These are phyloP conservation scores for Drosophila quadrilineata DNA, from an alignment of 1,140 invertebrate species.

Conservation along the genomic window DNA sequence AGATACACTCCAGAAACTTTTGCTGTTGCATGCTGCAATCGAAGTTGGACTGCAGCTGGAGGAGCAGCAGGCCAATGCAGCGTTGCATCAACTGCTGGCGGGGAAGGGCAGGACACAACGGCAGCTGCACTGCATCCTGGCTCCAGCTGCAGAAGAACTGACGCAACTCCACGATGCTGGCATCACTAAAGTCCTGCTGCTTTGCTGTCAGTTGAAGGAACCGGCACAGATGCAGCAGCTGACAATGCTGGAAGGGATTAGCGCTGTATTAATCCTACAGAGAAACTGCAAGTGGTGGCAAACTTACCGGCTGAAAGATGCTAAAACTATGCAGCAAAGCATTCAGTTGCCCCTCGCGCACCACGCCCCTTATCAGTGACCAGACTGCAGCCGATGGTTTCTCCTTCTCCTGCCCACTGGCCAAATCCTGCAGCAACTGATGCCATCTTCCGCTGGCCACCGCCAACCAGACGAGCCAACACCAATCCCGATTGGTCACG, in stretches of 20 bases:
- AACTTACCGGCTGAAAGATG: conserved; percentile 83
- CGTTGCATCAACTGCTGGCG: conserved; percentile 62
- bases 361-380: conserved; percentile 74
- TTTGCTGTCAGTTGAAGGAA: conserved; percentile 63
- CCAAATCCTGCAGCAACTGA: conserved; percentile 37
- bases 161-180: conserved; percentile 59
- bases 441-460: conserved; percentile 79
- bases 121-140: conserved; percentile 56
- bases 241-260: conserved; percentile 43
- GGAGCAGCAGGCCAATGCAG: conserved; percentile 52
- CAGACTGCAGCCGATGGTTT: too few species aligned
- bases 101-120: conserved; percentile 38
- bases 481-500: conserved; percentile 66
- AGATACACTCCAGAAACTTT: conserved; percentile 67
- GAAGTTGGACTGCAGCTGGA: conserved; percentile 67
- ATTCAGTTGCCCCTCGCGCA: conserved; percentile 80
- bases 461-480: conserved; percentile 84
- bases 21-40: conserved; percentile 62
- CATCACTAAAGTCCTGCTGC: conserved; percentile 59
- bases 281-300: background rate
- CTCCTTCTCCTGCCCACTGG: conserved; percentile 23
- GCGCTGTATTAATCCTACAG: too few species aligned
- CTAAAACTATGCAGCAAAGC: conserved; percentile 82
- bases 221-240: conserved; percentile 55
- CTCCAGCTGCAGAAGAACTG: conserved; percentile 70